Evolutionary conservation across 2,113 vertebrate species (phyloP).

Genomic region (Mustelus asterias): DNA sequence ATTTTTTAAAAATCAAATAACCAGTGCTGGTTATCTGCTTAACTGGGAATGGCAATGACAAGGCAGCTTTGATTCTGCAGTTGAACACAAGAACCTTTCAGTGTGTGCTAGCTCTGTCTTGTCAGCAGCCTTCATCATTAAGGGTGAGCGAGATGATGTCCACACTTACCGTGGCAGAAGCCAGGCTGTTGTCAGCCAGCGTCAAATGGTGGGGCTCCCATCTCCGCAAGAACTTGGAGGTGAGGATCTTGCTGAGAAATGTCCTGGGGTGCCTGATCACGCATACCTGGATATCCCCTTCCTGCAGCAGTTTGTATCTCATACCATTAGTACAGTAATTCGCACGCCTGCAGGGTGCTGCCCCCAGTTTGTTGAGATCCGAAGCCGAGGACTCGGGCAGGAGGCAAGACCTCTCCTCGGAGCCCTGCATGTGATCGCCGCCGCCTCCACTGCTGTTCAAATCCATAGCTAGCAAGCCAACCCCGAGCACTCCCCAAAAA

Average conservation of each 20-base stretch:
- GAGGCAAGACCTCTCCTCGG: conserved; percentile 85
- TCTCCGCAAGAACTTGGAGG: conserved; percentile 87
- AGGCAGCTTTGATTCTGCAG: neutral
- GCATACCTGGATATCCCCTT: conserved; percentile 98
- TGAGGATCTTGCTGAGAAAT: conserved; percentile 98
- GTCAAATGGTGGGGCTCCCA: conserved; percentile 96
- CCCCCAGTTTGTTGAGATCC: conserved; percentile 71
- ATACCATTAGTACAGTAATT: conserved; percentile 79
- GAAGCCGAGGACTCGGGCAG: conserved; percentile 76
- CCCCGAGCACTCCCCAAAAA: neutral
- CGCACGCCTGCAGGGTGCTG: conserved; percentile 76
- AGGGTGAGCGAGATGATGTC: neutral
- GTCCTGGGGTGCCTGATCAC: conserved; percentile 90
- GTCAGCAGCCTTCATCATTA: neutral
- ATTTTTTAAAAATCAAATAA: neutral
- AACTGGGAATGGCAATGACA: neutral
- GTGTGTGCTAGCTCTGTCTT: neutral
- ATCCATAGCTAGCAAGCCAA: conserved; percentile 66
- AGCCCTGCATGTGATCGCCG: conserved; percentile 68
- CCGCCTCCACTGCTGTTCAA: conserved; percentile 67
- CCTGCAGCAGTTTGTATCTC: conserved; percentile 95
- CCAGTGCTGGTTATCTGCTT: neutral
- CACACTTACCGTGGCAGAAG: conserved; percentile 86
- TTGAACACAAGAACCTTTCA: conserved; percentile 4
- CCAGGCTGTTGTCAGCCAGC: conserved; percentile 82